A percentile compares a stretch with the other conserved stretches of the same genome.
Conservation (phyloP, 2,113 vertebrate genomes). For the Coptodon bakossiorum region DNA sequence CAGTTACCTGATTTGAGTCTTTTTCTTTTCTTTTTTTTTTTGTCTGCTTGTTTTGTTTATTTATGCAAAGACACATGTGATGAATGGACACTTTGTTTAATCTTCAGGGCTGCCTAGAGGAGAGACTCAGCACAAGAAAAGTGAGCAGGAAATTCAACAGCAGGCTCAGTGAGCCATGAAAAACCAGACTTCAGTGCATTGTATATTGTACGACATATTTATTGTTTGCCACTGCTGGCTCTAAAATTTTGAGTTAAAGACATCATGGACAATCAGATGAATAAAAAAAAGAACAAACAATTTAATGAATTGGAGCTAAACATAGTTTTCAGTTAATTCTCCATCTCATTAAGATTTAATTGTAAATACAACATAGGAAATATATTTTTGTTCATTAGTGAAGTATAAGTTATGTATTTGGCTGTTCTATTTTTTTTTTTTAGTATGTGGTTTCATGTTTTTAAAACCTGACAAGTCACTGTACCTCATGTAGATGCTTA, state of each 20-base stretch:
- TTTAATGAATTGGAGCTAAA: slow-evolving; percentile 73
- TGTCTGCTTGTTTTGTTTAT: slow-evolving; percentile 96
- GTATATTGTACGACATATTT: slow-evolving; percentile 83
- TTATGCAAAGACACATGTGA: slow-evolving; percentile 95
- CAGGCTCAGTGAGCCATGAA: slow-evolving; percentile 77
- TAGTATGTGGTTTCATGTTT: slow-evolving; percentile 80
- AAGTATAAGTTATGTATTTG: slow-evolving; percentile 96
- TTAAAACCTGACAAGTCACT: slow-evolving; percentile 82
- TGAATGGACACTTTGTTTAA: slow-evolving; percentile 94
- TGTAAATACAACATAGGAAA: slow-evolving; percentile 99
- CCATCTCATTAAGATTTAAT: slow-evolving; percentile 91
- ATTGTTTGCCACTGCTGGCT: slow-evolving; percentile 94
- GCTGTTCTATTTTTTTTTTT: slow-evolving; percentile 62
- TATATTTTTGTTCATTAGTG: slow-evolving; percentile 96
- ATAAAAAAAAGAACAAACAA: slow-evolving; percentile 17
- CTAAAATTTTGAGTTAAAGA: slow-evolving; percentile 85
- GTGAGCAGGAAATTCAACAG: slow-evolving; percentile 68
- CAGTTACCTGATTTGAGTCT: slow-evolving; percentile 90
- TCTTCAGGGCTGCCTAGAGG: slow-evolving; percentile 83
- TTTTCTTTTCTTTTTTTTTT: slow-evolving; percentile 70
- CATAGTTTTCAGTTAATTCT: slow-evolving; percentile 68
- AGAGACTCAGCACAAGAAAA: slow-evolving; percentile 66
- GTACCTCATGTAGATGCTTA: slow-evolving; percentile 86
- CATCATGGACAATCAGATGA: slow-evolving; percentile 86
- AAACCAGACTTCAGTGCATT: slow-evolving; percentile 70